Evolutionary conservation across 2,113 vertebrate species (phyloP), one percentile per base, ranked within the genome.

Genomic region (Melanocharis versteri): DNA sequence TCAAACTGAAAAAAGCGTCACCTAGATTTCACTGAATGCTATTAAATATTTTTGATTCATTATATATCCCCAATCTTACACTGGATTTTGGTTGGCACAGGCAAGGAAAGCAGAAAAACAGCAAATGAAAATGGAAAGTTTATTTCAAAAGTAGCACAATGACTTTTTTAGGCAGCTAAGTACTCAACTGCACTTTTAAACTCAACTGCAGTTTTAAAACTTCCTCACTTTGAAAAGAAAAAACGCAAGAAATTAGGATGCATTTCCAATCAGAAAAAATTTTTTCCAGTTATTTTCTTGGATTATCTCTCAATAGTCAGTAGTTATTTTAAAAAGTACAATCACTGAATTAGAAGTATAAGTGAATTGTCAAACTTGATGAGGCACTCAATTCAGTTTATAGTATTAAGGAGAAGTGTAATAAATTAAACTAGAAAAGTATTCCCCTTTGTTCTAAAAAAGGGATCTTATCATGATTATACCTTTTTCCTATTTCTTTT

Each of bases 401-500:
- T 28, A 82, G 39, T 89, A 64, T 45, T 51, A 86, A 80, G 79
- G 64, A 82, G 85, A 90, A 91, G 58, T 87, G 87, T 76, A 96
- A 93, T 84, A 94, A 92, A 96, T 90, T 87, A 82, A 71, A 65
- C 66, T 39, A 81, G 68, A 85, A 94, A 81, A 79, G 42, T 93
- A 92, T 93, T 94, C 60, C 51, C 61, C 42, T 97, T 94, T 97
- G 70, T 85, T 97, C 68, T 35, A 23, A 79, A 88, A 87, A 83
- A 90, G 62, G 80, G 20, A 89, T 94, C 76, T 93, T 96, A 95
- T 79, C 77, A 65, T 65, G 89, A 92, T 95, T 94, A 87, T 87
- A 91, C 56, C 72, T 96, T 84, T 95, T 90, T 77, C 56, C 76
- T 77, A 83, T 96, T 97, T 96, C 95, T 95, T 97, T 96, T 89